These are phyloP conservation scores for Drosophila varians DNA, from an alignment of 1,140 invertebrate species.

Conservation along the genomic window DNA sequence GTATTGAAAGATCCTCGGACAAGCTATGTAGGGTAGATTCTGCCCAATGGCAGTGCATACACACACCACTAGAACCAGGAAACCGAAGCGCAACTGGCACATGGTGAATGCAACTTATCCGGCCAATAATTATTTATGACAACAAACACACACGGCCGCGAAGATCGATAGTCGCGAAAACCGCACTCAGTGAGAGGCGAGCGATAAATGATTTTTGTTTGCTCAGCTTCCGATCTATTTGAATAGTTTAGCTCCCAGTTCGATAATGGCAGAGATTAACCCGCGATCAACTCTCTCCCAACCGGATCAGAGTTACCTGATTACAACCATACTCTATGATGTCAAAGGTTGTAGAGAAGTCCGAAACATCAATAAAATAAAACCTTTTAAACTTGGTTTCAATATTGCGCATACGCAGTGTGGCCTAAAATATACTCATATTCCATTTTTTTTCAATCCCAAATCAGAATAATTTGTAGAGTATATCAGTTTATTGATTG, in stretches of 20 bases:
- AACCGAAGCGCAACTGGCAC: constrained; percentile 8
- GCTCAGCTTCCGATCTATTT: constrained; percentile 12
- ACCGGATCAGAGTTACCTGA: constrained; percentile 13
- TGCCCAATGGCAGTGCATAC: constrained; percentile 10
- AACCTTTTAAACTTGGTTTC: background rate
- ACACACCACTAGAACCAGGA: constrained; percentile 22
- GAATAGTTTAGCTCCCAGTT: constrained; percentile 1
- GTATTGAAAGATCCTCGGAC: constrained; percentile 57
- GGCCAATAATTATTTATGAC: constrained; percentile 9
- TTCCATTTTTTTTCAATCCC: background rate
- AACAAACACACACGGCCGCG: constrained; percentile 13
- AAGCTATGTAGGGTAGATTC: constrained; percentile 45
- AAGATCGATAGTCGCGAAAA: constrained; percentile 9
- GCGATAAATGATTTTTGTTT: constrained; percentile 38
- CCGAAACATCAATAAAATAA: background rate
- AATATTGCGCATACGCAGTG: background rate
- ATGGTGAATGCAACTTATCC: constrained; percentile 10
- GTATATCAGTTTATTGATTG: background rate
- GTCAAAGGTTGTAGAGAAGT: background rate
- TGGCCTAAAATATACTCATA: background rate
- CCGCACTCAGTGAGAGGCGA: constrained; percentile 34
- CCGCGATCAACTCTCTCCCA: constrained; percentile 5
- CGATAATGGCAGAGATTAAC: constrained; percentile 8
- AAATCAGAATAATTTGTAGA: background rate
- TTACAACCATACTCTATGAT: constrained; percentile 10